Conservation (phyloP, 2,113 vertebrate species). For the Clarias macrocephalus region DNA sequence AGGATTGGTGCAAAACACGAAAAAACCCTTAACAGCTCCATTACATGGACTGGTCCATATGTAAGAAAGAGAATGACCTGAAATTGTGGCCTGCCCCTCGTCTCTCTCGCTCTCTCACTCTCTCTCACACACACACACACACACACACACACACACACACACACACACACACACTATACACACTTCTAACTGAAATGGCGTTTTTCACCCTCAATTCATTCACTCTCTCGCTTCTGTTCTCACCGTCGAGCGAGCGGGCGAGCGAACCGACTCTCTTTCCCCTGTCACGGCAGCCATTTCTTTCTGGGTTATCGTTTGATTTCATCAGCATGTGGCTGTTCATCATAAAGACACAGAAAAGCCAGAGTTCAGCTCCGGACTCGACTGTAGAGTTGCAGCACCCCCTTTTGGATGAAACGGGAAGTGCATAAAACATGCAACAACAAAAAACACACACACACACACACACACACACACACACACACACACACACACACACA, state of each 20-base stretch:
- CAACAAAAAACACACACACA: too few species aligned
- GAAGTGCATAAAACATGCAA: background rate
- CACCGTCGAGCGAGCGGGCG: slow-evolving; percentile 2
- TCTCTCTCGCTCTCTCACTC: background rate
- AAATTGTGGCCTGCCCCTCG: background rate
- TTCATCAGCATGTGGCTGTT: slow-evolving; percentile 49
- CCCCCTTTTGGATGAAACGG: slow-evolving; percentile 36
- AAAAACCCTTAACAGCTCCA: slow-evolving; percentile 29
- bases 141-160: slow-evolving; percentile 4
- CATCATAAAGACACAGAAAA: slow-evolving; percentile 37
- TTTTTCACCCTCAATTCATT: slow-evolving; percentile 30
- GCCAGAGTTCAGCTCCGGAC: background rate
- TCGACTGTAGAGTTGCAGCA: slow-evolving; percentile 32
- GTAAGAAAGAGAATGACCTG: slow-evolving; percentile 23
- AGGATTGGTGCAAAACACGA: slow-evolving; percentile 21
- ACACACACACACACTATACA: slow-evolving; percentile 11
- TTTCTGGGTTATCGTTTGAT: slow-evolving; percentile 52
- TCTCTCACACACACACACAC: background rate
- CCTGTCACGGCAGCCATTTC: slow-evolving; percentile 39
- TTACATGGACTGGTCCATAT: slow-evolving; percentile 35
- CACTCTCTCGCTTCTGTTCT: slow-evolving; percentile 22
- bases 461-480: too few species aligned
- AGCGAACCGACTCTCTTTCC: slow-evolving; percentile 15
- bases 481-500: too few species aligned
- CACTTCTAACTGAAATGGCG: slow-evolving; percentile 16